Evolutionary conservation across 1,140 invertebrate genomes (phyloP), one percentile per base, ranked within the genome.

Genomic region (Drosophila melanica): DNA sequence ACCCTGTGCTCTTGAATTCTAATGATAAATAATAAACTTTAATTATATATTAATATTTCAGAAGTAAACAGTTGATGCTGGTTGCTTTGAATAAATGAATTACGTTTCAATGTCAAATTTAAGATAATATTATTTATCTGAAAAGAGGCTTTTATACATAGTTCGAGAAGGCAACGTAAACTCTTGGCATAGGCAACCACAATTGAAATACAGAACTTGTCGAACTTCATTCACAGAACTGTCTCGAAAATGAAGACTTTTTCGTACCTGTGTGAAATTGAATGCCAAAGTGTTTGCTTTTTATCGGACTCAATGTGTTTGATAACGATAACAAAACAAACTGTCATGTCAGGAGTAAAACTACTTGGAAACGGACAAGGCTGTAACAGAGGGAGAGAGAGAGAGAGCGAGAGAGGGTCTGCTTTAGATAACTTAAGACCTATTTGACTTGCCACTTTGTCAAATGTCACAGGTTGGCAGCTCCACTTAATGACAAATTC

Each of bases 291-390:
- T 71, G 37, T 71, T 65, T 59, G 55, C 37, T 51, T 59, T 48
- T 58, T 30, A 66, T 53, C 47, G 47, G 42, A 10, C 33, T 30
- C 37, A 2, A 50, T 23, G 35, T 73, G 64, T 68, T 41, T 47
- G 50, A 55, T 68, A 62, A 68, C 55, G 48, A 59, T 60, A 68
- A 55, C 64, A 60, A 45, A 68, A 72, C 54, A 66, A 72, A 66
- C 48, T 68, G 55, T 54, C 35, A 18, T 68, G 70, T 41, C 64
- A 70, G 23, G n/a, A 16, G 20, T 64, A 67, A 23, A 37, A 50
- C 18, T 20, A 41, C 14, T 18, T 27, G 27, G 30, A 27, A 69
- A 30, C 54, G 11, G 16, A n/a, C 12, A 11, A 5, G 41, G 2
- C n/a, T 27, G 23, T 4, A 7, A 7, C 7, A 30, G 27, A 7